Evolutionary conservation across 2,888 invertebrate species (phyloP).

Genomic region (Agrotis clavis): DNA sequence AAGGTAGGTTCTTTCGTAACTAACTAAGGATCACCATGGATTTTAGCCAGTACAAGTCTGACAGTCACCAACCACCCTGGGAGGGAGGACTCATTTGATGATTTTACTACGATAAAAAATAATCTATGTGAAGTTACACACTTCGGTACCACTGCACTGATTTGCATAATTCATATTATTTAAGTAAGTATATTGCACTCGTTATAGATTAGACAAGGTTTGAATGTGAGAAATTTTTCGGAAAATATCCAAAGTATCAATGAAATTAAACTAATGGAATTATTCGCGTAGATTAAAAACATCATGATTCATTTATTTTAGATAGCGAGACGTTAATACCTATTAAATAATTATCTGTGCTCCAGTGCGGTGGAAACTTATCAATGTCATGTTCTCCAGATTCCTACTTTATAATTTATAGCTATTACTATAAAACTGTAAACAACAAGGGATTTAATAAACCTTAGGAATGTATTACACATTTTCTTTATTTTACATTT

Average conservation of each 20-base stretch:
- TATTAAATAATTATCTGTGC: constrained; percentile 25
- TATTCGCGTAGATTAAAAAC: not conserved
- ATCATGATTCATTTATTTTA: constrained; percentile 12
- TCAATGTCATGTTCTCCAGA: constrained; percentile 40
- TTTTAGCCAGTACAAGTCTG: no score
- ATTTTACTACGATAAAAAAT: no score
- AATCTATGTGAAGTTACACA: no score
- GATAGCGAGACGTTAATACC: constrained; percentile 22
- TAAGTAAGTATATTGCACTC: no score
- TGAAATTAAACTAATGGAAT: constrained; percentile 17
- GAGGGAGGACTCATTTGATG: no score
- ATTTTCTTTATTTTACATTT: not conserved
- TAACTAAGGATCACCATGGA: no score
- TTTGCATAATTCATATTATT: no score
- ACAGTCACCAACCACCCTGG: no score
- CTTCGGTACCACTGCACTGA: no score
- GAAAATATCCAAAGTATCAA: constrained; percentile 20
- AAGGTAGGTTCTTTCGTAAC: no score
- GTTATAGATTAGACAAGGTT: no score
- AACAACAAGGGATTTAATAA: constrained; percentile 18
- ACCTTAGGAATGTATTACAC: not conserved
- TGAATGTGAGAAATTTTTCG: no score
- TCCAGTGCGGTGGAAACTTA: constrained; percentile 10
- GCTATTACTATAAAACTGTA: constrained; percentile 33
- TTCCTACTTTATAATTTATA: constrained; percentile 22